phyloP scores from a whole-genome alignment of 37 sponge, comb jelly and placozoan species.

The Halisarca cf. caerulea region DNA sequence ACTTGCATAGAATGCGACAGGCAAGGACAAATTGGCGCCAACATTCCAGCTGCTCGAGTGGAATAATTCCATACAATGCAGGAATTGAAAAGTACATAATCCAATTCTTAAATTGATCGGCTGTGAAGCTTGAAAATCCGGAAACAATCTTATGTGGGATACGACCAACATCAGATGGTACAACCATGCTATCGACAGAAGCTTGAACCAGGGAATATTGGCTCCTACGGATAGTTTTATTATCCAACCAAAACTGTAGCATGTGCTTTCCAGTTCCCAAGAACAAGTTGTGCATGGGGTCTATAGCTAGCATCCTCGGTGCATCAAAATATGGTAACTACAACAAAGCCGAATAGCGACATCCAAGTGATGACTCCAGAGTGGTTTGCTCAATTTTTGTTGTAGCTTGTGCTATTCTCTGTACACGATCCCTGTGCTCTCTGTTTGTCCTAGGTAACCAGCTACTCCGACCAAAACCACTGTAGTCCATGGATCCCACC shows the following conservation, averaged over 20 bases:
- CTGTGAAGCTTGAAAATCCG: slow-evolving; percentile 39
- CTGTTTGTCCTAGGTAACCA: not conserved
- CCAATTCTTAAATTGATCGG: slow-evolving; percentile 61
- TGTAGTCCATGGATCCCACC: no score
- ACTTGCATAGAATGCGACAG: slow-evolving; percentile 2
- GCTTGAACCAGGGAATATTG: slow-evolving; percentile 14
- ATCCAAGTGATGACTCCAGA: no score
- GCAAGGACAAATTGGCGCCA: slow-evolving; percentile 45
- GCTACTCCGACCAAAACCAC: not conserved
- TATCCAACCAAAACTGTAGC: slow-evolving; percentile 33
- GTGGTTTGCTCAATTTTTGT: no score
- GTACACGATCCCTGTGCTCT: not conserved
- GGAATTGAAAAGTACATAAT: slow-evolving; percentile 11
- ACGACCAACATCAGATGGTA: slow-evolving; percentile 24
- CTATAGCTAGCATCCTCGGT: not conserved
- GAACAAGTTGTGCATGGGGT: not conserved
- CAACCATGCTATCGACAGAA: not conserved
- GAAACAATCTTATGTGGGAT: slow-evolving; percentile 36
- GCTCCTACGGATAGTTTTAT: not conserved
- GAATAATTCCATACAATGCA: slow-evolving; percentile 25
- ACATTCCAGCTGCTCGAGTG: not conserved
- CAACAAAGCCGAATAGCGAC: not conserved
- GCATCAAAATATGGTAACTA: not conserved
- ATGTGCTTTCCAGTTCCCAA: not conserved
- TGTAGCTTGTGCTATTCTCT: no score